Evolutionary conservation across 2,113 vertebrate genomes (phyloP).

Genomic region (Grammomys surdaster): DNA sequence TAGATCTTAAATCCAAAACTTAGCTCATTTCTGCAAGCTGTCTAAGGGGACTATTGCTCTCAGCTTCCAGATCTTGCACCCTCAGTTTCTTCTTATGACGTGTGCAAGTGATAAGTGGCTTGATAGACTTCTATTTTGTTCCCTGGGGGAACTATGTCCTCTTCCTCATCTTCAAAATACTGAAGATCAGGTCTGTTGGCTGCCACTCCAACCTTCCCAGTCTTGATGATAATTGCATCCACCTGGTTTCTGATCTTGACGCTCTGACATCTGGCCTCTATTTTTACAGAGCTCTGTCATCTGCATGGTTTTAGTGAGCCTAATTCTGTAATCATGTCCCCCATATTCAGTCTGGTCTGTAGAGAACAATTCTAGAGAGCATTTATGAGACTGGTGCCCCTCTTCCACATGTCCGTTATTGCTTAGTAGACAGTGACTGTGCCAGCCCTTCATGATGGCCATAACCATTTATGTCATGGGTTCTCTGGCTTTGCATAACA

Average conservation of each 20-base stretch:
- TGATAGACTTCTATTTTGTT: background rate
- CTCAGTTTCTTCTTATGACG: background rate
- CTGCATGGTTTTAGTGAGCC: background rate
- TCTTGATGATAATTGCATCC: background rate
- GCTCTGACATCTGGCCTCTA: background rate
- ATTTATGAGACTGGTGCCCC: fast-evolving
- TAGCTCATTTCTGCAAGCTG: background rate
- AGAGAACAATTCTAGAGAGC: background rate
- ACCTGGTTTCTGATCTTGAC: background rate
- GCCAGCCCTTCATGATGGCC: background rate
- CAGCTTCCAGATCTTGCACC: background rate
- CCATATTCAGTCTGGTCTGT: background rate
- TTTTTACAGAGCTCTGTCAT: background rate
- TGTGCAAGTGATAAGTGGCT: background rate
- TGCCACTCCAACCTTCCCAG: background rate
- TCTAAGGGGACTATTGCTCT: fast-evolving
- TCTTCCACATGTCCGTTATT: background rate
- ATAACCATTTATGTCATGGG: fast-evolving
- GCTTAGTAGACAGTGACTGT: background rate
- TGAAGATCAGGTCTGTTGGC: background rate
- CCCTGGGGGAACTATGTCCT: background rate
- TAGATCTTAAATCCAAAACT: background rate
- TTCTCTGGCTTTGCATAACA: background rate
- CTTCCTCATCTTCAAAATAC: background rate
- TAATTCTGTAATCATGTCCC: background rate